These are phyloP conservation scores for Steinernema scapterisci DNA, from an alignment of 2,888 invertebrate genomes.

Conservation along the genomic window DNA sequence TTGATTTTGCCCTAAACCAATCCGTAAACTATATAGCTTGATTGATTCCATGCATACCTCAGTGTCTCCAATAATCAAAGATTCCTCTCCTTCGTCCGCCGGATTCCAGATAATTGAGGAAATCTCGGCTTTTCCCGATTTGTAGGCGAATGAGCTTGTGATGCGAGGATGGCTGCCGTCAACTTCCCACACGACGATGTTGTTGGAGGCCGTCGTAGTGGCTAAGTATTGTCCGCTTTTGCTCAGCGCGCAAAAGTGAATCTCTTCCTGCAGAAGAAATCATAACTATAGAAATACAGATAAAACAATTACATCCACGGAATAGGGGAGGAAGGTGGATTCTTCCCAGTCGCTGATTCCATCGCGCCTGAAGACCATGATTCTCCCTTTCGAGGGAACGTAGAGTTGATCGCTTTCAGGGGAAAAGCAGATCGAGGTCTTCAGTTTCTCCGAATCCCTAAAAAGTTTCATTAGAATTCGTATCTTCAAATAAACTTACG, in stretches of 20 bases:
- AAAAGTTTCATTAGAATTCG: not conserved
- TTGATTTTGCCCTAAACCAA: not conserved
- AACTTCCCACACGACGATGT: conserved; percentile 43
- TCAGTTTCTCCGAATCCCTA: conserved; percentile 8
- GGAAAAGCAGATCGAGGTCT: conserved; percentile 19
- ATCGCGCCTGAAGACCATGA: conserved; percentile 11
- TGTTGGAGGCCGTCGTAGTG: conserved; percentile 40
- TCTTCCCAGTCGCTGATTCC: conserved; percentile 2
- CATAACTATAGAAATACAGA: not conserved
- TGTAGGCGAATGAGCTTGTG: conserved; percentile 9
- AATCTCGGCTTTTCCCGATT: conserved; percentile 40
- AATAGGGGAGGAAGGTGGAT: not conserved
- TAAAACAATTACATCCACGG: not conserved
- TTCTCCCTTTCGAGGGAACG: conserved; percentile 1
- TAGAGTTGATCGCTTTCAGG: conserved; percentile 21
- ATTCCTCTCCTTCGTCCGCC: conserved; percentile 35
- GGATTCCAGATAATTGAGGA: conserved; percentile 46
- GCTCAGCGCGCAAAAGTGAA: conserved; percentile 30
- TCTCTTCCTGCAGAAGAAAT: not conserved
- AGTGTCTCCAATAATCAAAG: conserved; percentile 46
- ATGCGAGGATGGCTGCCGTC: not conserved
- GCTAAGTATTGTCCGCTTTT: conserved; percentile 43
- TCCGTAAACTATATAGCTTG: not conserved
- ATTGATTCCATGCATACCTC: conserved; percentile 38
- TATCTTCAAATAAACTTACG: not conserved